These are phyloP conservation scores for Gastracanthus pulcherrimus DNA, from an alignment of 2,888 invertebrate genomes.

Conservation along the genomic window DNA sequence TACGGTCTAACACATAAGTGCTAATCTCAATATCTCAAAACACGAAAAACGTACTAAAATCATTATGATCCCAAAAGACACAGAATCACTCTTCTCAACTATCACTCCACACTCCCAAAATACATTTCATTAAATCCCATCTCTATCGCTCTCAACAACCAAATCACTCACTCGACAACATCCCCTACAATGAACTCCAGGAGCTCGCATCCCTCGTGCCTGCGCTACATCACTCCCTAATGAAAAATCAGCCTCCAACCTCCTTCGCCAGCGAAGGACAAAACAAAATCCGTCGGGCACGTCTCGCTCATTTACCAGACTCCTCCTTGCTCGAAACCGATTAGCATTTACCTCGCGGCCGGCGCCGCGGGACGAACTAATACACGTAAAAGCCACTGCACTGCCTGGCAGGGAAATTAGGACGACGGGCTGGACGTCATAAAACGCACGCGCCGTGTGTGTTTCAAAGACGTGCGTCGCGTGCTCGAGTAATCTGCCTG, in stretches of 20 bases:
- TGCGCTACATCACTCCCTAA: background rate
- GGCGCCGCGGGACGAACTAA: background rate
- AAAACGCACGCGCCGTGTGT: constrained; percentile 5
- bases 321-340: background rate
- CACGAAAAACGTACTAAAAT: too few relatives aligned
- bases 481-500: background rate
- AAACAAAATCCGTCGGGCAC: background rate
- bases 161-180: too few relatives aligned
- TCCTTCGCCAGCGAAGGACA: background rate
- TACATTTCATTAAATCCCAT: too few relatives aligned
- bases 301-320: constrained; percentile 8
- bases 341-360: constrained; percentile 27
- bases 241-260: constrained; percentile 15
- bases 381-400: background rate
- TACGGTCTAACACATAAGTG: too few relatives aligned
- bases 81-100: too few relatives aligned
- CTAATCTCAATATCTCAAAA: too few relatives aligned
- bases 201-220: too few relatives aligned
- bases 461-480: background rate
- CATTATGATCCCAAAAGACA: too few relatives aligned
- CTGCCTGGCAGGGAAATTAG: background rate
- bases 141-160: too few relatives aligned
- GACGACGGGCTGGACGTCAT: constrained; percentile 1
- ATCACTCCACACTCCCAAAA: too few relatives aligned
- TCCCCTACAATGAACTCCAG: background rate